A percentile compares a stretch with the other conserved stretches of the same genome.
phyloP scores from a whole-genome alignment of 2,888 invertebrate genomes.

The Tholera decimalis region DNA sequence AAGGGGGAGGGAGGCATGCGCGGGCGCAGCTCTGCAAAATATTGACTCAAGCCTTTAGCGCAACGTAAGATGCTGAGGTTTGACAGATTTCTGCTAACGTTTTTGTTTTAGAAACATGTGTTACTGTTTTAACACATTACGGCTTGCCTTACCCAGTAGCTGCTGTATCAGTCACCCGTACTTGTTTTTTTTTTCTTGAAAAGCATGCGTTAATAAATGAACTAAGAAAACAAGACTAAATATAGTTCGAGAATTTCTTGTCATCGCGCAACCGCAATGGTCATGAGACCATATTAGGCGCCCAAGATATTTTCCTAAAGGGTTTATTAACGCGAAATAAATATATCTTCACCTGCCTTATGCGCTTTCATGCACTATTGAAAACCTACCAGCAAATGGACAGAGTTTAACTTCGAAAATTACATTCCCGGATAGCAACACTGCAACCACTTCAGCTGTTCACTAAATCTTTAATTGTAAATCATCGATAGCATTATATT shows the following conservation, averaged over 20 bases:
- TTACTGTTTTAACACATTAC: conserved; percentile 29
- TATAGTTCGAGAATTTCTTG: background rate
- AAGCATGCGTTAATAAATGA: background rate
- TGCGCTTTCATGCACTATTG: too few species aligned
- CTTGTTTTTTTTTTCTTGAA: background rate
- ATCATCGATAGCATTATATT: background rate
- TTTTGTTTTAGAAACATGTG: conserved; percentile 39
- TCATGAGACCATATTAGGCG: conserved; percentile 21
- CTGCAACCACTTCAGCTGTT: background rate
- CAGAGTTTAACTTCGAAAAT: too few species aligned
- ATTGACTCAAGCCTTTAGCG: conserved; percentile 64
- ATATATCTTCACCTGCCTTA: background rate
- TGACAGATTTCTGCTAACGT: conserved; percentile 52
- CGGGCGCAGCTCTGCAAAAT: conserved; percentile 64
- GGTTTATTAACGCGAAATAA: background rate
- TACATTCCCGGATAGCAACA: background rate
- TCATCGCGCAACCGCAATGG: conserved; percentile 8
- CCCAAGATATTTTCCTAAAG: background rate
- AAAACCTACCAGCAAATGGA: background rate
- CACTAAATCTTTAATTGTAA: background rate
- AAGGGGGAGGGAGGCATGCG: conserved; percentile 23
- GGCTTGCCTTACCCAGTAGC: background rate
- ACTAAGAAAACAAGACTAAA: conserved; percentile 2
- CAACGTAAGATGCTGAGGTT: conserved; percentile 37
- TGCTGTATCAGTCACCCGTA: background rate